Evolutionary conservation across 2,797 vertebrate species (phyloP).

Genomic region (Anguilla megastoma): DNA sequence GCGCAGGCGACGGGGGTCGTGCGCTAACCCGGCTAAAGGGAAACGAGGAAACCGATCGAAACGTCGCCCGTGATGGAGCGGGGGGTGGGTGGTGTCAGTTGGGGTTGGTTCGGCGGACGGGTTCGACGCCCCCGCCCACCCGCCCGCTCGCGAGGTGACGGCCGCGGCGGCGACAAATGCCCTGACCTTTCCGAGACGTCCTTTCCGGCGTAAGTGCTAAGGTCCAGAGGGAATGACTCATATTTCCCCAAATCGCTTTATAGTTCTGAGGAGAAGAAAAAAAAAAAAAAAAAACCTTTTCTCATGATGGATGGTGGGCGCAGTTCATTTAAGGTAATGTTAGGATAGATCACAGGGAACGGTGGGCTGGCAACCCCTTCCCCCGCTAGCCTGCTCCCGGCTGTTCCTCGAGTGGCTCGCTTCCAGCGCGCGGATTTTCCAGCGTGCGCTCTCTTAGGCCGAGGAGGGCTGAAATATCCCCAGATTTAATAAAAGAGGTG

Average conservation of each 20-base stretch:
- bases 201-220: not conserved
- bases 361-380: not conserved
- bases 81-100: not conserved
- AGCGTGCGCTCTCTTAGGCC: not conserved
- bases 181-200: not conserved
- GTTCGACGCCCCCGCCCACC: not conserved
- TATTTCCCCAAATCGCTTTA: not conserved
- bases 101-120: not conserved
- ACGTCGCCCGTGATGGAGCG: constrained; percentile 11
- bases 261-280: not conserved
- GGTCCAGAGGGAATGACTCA: not conserved
- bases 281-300: not conserved
- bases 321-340: constrained; percentile 15
- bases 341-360: not conserved
- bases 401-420: not conserved
- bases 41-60: not conserved
- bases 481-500: not conserved
- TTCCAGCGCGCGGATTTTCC: not conserved
- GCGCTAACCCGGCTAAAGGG: not conserved
- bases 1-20: not conserved
- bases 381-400: not conserved
- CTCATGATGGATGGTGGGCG: not conserved
- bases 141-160: not conserved
- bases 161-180: constrained; percentile 12
- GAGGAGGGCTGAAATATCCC: not conserved